Evolutionary conservation across 2,888 invertebrate genomes (phyloP).

Genomic region (Stratiomys singularior): DNA sequence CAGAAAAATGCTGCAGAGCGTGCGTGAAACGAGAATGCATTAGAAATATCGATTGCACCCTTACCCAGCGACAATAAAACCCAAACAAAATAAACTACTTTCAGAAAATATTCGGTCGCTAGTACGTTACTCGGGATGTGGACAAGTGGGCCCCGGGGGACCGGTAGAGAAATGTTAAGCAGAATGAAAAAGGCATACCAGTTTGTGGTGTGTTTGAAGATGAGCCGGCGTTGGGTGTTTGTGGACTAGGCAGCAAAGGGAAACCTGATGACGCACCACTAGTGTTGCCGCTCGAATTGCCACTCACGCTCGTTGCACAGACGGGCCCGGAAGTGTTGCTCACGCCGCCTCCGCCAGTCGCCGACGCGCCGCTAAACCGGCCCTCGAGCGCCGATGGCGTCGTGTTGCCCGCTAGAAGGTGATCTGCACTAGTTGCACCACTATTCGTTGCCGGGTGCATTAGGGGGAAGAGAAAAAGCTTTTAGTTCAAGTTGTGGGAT

Average conservation of each 20-base stretch:
- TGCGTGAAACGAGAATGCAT: neutral
- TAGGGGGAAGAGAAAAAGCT: neutral
- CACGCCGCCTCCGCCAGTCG: constrained; percentile 65
- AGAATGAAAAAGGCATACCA: constrained; percentile 59
- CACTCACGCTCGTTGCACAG: constrained; percentile 53
- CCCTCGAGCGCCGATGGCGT: constrained; percentile 60
- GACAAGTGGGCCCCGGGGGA: no score
- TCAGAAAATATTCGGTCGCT: neutral
- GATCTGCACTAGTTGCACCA: constrained; percentile 36
- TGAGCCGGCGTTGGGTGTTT: constrained; percentile 58
- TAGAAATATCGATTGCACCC: neutral
- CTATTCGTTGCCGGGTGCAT: neutral
- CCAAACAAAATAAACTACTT: neutral
- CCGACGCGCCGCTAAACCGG: constrained; percentile 65
- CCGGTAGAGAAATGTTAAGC: no score
- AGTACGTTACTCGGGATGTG: no score
- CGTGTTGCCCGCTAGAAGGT: constrained; percentile 66
- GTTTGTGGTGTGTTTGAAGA: constrained; percentile 44
- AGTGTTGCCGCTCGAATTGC: constrained; percentile 1
- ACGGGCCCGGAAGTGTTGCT: constrained; percentile 57
- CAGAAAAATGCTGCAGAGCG: constrained; percentile 30
- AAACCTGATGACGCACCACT: constrained; percentile 56
- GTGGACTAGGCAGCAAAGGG: constrained; percentile 67
- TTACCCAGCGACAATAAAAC: neutral
- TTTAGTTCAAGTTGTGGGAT: neutral